phyloP scores from a whole-genome alignment of 2,113 vertebrate species.

The Rhea americana region DNA sequence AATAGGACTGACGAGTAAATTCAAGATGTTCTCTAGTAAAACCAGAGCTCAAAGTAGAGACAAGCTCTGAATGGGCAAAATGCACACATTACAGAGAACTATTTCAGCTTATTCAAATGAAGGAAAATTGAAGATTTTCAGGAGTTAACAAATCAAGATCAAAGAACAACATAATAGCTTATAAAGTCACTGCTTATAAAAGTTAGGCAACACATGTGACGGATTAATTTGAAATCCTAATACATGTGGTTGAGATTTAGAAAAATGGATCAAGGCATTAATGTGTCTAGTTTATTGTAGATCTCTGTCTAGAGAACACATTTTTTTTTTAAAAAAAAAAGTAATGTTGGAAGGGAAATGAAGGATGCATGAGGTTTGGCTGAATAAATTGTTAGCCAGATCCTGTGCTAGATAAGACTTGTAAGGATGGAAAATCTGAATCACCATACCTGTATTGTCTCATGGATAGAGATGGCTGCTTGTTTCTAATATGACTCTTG shows the following conservation, averaged over 20 bases:
- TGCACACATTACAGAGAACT: background rate
- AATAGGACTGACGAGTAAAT: background rate
- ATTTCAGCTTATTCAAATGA: background rate
- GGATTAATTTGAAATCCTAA: background rate
- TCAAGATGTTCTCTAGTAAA: background rate
- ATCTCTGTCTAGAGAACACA: background rate
- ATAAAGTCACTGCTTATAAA: background rate
- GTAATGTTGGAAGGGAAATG: fast-evolving
- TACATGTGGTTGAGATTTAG: background rate
- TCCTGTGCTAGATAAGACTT: background rate
- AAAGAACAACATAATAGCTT: background rate
- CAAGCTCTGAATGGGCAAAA: background rate
- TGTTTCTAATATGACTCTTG: background rate
- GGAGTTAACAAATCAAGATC: background rate
- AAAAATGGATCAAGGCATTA: background rate
- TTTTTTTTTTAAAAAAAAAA: background rate
- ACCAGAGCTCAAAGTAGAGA: background rate
- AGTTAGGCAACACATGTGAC: background rate
- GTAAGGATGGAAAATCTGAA: background rate
- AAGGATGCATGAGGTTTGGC: background rate
- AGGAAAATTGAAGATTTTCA: background rate
- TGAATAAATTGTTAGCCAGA: background rate
- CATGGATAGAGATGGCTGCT: background rate
- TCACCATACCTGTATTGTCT: background rate
- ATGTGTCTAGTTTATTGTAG: background rate